Conservation (phyloP, 2,888 invertebrate species). For the Metopia argyrocephala region DNA sequence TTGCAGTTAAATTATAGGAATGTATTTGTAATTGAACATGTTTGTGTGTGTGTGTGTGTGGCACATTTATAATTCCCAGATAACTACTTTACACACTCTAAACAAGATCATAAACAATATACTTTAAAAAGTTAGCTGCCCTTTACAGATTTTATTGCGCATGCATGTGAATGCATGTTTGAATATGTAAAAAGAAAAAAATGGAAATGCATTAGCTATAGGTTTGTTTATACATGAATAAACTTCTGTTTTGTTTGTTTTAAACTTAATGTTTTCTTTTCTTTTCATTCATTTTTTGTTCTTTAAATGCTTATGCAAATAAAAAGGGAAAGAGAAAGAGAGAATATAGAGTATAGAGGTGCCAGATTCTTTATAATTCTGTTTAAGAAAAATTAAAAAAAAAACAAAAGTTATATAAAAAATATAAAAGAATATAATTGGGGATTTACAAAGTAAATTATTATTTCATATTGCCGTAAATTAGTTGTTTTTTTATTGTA, state of each 20-base stretch:
- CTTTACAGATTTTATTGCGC: neutral
- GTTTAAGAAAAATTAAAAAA: neutral
- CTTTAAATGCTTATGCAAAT: neutral
- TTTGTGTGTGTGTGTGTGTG: neutral
- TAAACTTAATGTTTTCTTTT: neutral
- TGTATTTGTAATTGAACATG: neutral
- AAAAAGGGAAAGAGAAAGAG: too few relatives aligned
- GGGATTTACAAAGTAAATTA: neutral
- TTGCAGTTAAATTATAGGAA: neutral
- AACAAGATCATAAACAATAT: neutral
- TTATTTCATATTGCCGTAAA: neutral
- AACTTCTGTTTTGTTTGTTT: neutral
- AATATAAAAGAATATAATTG: neutral
- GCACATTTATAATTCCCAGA: neutral
- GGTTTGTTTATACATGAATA: neutral
- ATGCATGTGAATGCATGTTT: too few relatives aligned
- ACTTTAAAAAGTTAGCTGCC: neutral
- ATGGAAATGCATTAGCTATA: neutral
- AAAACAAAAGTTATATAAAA: too few relatives aligned
- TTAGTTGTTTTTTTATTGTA: too few relatives aligned
- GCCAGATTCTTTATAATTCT: neutral
- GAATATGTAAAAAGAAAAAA: neutral
- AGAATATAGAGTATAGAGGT: neutral
- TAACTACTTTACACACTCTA: slow-evolving; percentile 19
- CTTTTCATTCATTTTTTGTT: neutral